Evolutionary conservation across 2,888 invertebrate genomes (phyloP), one percentile per base, ranked within the genome.

Genomic region (Leptinotarsa haldemani): DNA sequence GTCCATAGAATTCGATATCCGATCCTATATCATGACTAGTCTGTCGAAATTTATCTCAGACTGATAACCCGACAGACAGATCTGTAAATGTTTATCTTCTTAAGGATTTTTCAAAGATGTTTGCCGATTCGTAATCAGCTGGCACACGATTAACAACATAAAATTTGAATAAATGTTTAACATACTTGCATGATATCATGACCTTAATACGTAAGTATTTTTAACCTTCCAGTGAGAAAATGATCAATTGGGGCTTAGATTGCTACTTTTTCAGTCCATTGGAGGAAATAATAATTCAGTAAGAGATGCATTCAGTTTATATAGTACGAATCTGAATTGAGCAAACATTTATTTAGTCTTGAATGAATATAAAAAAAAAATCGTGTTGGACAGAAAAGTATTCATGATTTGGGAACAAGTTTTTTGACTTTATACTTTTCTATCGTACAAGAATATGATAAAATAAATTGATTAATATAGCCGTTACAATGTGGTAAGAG

Each of bases 151-250:
- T 56, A 20, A 22, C 20, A 56, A 56, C 18, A 56, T 12, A 12
- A 56, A 56, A 56, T 56, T 25, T 15, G 22, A 56, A 56, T 56
- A 56, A 20, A 18, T 56, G 56, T 56, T 56, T 15, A 22, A 22
- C 12, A 25, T 22, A 56, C 13, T 20, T 20, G 20, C 13, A 13
- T 22, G 20, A 20, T 56, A 15, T 22, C 20, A 13, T 56, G 56
- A 56, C 22, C 56, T 56, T 20, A 20, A 20, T 56, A 56, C 20
- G 4, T 53, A 53, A 20, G 56, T 22, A 56, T 25, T 9, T 56
- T 56, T 56, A 4, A 56, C 56, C 56, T 56, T 56, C 56, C 1
- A 22, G 15, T 56, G 22, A 56, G 56, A 56, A 56, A 22, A 56
- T 20, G 22, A 56, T 56, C 15, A 56, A 2, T 40, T 40, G 9